Evolutionary conservation across 2,113 vertebrate genomes (phyloP).

Genomic region (Arvicanthis niloticus): DNA sequence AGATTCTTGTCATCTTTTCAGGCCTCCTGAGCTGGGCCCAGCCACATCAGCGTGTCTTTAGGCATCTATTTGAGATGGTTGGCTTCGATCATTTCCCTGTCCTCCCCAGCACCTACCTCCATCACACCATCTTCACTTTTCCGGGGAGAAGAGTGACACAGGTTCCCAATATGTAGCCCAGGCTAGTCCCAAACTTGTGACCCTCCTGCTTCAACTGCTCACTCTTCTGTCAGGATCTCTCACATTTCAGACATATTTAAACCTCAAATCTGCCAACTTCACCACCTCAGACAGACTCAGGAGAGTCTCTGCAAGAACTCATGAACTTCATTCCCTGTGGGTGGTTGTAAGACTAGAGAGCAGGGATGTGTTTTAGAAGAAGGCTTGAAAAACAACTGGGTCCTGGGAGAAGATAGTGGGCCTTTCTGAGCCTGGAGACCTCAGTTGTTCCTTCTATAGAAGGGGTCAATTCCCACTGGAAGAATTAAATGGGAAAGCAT

Average conservation of each 20-base stretch:
- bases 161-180: background rate
- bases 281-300: background rate
- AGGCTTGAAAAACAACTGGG: background rate
- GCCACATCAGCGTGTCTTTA: background rate
- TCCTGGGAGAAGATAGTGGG: background rate
- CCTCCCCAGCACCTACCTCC: background rate
- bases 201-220: background rate
- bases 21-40: background rate
- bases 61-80: background rate
- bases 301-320: background rate
- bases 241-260: background rate
- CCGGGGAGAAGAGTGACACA: background rate
- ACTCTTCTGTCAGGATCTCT: background rate
- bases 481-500: background rate
- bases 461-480: background rate
- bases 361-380: background rate
- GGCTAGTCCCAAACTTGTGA: background rate
- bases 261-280: background rate
- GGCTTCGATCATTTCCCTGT: background rate
- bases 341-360: background rate
- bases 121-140: background rate
- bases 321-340: background rate
- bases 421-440: background rate
- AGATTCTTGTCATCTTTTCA: slow-evolving; percentile 21
- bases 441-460: slow-evolving; percentile 17